phyloP scores from a whole-genome alignment of 2,113 vertebrate genomes.

The Ginglymostoma cirratum region DNA sequence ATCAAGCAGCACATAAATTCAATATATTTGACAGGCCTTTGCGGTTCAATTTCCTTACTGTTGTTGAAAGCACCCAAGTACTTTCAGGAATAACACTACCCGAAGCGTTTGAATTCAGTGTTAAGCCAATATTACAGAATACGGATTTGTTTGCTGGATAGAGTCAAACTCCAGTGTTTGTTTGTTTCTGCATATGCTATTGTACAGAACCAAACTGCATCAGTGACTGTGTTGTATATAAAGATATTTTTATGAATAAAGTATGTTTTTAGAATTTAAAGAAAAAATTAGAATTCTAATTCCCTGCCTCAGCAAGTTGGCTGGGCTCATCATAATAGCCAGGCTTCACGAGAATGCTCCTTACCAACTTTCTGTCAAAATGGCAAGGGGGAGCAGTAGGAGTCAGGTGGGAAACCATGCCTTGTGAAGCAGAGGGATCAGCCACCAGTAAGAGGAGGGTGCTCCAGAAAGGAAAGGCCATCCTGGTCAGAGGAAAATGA shows the following conservation, averaged over 20 bases:
- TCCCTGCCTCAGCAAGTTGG: not conserved
- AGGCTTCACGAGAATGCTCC: not conserved
- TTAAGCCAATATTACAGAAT: not conserved
- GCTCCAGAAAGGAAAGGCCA: not conserved
- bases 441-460: not conserved
- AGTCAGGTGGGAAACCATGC: too few relatives aligned
- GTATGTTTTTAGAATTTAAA: too few relatives aligned
- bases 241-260: too few relatives aligned
- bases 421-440: not conserved
- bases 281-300: not conserved
- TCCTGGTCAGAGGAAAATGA: too few relatives aligned
- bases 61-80: not conserved
- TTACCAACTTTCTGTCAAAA: not conserved
- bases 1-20: constrained; percentile 19
- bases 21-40: constrained; percentile 13
- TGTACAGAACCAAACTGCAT: too few relatives aligned
- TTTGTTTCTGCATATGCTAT: too few relatives aligned
- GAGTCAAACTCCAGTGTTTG: too few relatives aligned
- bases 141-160: too few relatives aligned
- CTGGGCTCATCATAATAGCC: not conserved
- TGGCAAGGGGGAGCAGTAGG: not conserved
- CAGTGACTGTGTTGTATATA: too few relatives aligned
- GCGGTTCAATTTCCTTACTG: not conserved
- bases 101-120: not conserved
- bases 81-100: not conserved